These are phyloP conservation scores for Scomberomorus guttatus DNA, from an alignment of 2,797 vertebrate genomes.

Conservation along the genomic window DNA sequence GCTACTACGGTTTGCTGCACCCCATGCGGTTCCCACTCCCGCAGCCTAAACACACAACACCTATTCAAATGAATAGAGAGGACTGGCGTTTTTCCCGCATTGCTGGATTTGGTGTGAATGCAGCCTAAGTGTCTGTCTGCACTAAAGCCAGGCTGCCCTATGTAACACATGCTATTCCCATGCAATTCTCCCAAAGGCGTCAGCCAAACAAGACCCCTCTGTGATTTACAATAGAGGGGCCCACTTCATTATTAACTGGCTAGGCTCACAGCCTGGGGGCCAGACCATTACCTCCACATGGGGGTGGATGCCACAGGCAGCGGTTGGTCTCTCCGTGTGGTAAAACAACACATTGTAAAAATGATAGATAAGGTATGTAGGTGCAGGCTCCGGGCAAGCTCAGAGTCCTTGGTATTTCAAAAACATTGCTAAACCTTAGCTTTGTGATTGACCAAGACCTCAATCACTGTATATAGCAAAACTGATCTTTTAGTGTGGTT, in stretches of 20 bases:
- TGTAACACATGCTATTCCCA: slow-evolving; percentile 66
- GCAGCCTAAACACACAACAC: too few relatives aligned
- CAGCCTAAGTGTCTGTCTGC: slow-evolving; percentile 29
- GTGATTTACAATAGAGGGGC: slow-evolving; percentile 78
- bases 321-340: slow-evolving; percentile 60
- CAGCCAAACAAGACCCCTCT: slow-evolving; percentile 72
- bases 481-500: slow-evolving; percentile 8
- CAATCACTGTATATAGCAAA: slow-evolving; percentile 17
- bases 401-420: slow-evolving; percentile 26
- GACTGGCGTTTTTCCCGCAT: too few relatives aligned
- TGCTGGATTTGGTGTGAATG: too few relatives aligned
- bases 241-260: slow-evolving; percentile 74
- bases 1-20: too few relatives aligned
- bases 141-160: slow-evolving; percentile 46
- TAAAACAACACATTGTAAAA: slow-evolving; percentile 72
- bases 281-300: slow-evolving; percentile 72
- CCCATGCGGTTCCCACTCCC: too few relatives aligned
- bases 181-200: slow-evolving; percentile 64
- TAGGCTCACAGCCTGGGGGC: slow-evolving; percentile 61
- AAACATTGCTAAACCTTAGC: slow-evolving; percentile 16
- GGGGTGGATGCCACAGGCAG: slow-evolving; percentile 66
- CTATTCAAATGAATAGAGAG: too few relatives aligned
- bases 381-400: slow-evolving; percentile 31
- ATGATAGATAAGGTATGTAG: slow-evolving; percentile 56
- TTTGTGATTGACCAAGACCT: slow-evolving; percentile 34